Percentiles rank a stretch among this genome's conserved stretches.
Conservation (phyloP, 2,113 vertebrate species). For the Empidonax alnorum region DNA sequence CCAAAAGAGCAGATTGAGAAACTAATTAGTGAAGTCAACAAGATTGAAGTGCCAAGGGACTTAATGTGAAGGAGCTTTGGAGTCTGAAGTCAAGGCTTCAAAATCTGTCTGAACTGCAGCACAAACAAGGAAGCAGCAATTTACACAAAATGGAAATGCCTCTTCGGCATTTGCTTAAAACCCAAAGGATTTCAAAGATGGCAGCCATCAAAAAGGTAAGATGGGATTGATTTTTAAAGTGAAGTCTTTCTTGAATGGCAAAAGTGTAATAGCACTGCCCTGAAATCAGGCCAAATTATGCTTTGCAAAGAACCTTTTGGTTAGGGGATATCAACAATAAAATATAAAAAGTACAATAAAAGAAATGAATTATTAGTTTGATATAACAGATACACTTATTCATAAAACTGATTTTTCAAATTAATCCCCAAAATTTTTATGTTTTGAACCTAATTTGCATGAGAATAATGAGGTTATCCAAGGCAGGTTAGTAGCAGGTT, state of each 20-base stretch:
- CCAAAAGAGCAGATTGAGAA: not conserved
- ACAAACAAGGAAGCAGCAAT: not conserved
- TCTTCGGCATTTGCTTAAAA: not conserved
- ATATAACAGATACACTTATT: accelerated
- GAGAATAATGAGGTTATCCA: not conserved
- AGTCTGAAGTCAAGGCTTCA: not conserved
- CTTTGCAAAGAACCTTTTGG: not conserved
- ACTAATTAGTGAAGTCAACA: constrained; percentile 21
- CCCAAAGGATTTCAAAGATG: not conserved
- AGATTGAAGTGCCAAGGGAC: not conserved
- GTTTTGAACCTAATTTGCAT: not conserved
- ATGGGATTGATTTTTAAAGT: not conserved
- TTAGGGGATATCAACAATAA: not conserved
- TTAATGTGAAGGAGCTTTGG: not conserved
- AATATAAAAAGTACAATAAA: not conserved
- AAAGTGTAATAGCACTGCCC: not conserved
- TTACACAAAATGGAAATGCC: not conserved
- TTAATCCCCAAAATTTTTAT: not conserved
- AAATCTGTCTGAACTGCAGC: not conserved
- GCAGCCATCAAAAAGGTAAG: not conserved
- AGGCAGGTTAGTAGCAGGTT: not conserved
- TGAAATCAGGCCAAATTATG: not conserved
- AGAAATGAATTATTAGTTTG: not conserved
- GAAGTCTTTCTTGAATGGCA: not conserved
- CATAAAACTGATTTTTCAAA: not conserved